Base-by-base conservation (phyloP, 1,140 invertebrate species). In the Parapsyche elsis region DNA sequence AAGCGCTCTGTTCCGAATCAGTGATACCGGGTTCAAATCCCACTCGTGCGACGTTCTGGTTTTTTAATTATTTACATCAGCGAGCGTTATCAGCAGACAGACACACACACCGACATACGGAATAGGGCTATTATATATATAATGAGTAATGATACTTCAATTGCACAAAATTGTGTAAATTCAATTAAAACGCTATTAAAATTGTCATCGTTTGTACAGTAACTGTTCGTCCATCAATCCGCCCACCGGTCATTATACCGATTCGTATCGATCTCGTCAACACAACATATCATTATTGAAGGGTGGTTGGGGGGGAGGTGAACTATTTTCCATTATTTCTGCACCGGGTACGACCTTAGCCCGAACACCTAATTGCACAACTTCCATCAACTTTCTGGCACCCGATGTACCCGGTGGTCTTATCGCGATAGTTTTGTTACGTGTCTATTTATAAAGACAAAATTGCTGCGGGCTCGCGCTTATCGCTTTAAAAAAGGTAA, bases 321-420 rank as follows among this genome's bases (percentile, higher is more conserved):
- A n/a, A n/a, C 4, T 67, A 26, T 73, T 57, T 49, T 1, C 45
- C 44, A 75, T 57, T 75, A 30, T 44, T 46, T 57, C 49, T 57
- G 45, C 71, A 74, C 45, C 5, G 44, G 9, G 46, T 53, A 26
- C 73, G 49, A 75, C 73, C 73, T 75, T 75, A 46, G 57, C 73
- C 49, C 12, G 24, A 53, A 46, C 38, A 16, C 44, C 26, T 75
- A 75, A 75, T 75, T 75, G 73, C 73, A 49, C 19, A 75, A 75
- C 45, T 75, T 75, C 73, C 49, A 75, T 30, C 73, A 75, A 75
- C 44, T 75, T 75, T 53, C 71, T 67, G 24, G 24, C 64, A 67
- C 64, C 23, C 7, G 64, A 10, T 14, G 61, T 21, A 30, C 12
- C n/a, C 70, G 24, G 1, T 9, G 38, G 38, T 24, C 45, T 57